These are phyloP conservation scores for Echiichthys vipera DNA, from an alignment of 2,797 vertebrate genomes.

Conservation along the genomic window DNA sequence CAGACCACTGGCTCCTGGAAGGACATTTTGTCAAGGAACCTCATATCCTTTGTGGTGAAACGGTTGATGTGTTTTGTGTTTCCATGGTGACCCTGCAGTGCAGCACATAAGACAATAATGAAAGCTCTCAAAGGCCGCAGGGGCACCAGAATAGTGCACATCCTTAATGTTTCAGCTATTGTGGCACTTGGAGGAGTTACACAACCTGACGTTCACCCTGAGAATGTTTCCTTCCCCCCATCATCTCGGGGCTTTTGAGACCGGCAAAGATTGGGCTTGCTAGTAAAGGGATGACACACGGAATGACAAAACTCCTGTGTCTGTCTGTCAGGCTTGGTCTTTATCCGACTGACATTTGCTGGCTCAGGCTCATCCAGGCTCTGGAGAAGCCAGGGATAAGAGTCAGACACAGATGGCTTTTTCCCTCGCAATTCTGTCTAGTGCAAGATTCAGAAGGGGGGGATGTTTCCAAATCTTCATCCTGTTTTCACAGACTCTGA, in stretches of 20 bases:
- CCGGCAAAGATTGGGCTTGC: constrained; percentile 73
- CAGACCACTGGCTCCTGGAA: constrained; percentile 48
- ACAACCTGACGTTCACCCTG: constrained; percentile 74
- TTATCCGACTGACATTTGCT: constrained; percentile 84
- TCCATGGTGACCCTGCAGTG: constrained; percentile 74
- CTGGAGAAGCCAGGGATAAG: constrained; percentile 76
- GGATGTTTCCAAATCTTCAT: constrained; percentile 65
- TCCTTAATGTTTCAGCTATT: constrained; percentile 62
- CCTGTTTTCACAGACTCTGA: constrained; percentile 74
- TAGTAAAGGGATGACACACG: constrained; percentile 79
- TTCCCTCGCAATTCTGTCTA: constrained; percentile 69
- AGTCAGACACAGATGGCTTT: constrained; percentile 82
- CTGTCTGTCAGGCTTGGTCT: constrained; percentile 80
- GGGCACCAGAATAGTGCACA: constrained; percentile 65
- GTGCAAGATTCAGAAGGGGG: constrained; percentile 55
- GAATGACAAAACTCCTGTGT: constrained; percentile 82
- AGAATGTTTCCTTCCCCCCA: constrained; percentile 59
- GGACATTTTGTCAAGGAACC: constrained; percentile 66
- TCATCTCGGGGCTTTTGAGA: constrained; percentile 71
- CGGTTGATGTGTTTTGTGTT: constrained; percentile 74
- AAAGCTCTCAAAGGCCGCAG: constrained; percentile 75
- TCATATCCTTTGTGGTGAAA: constrained; percentile 60
- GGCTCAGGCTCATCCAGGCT: constrained; percentile 81
- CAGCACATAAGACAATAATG: constrained; percentile 76
- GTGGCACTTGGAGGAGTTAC: constrained; percentile 70